phyloP scores from a whole-genome alignment of 2,797 vertebrate species.

The Chloroceryle amazona region DNA sequence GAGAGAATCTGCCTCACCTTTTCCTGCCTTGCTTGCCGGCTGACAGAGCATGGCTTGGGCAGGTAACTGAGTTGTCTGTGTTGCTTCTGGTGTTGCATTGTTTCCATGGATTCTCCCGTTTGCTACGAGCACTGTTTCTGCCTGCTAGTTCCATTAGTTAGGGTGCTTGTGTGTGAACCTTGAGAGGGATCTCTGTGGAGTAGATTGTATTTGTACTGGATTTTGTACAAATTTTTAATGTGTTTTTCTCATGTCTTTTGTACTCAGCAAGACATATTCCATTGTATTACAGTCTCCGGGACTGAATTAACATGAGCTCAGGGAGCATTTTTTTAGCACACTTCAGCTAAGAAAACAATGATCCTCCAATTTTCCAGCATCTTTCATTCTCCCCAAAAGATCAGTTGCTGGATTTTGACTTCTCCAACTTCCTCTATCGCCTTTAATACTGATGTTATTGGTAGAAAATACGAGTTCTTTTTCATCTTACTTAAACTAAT shows the following conservation, averaged over 20 bases:
- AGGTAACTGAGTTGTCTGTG: no score
- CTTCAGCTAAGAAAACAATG: not conserved
- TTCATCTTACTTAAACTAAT: slow-evolving; percentile 40
- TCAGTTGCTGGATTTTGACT: slow-evolving; percentile 15
- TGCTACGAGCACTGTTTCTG: not conserved
- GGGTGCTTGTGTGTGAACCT: not conserved
- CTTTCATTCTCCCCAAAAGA: not conserved
- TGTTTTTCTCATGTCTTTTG: not conserved
- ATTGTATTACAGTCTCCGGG: not conserved
- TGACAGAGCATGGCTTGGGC: not conserved
- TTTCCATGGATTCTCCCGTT: not conserved
- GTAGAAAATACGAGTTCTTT: slow-evolving; percentile 1
- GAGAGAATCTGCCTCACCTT: not conserved
- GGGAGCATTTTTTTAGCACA: not conserved
- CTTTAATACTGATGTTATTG: not conserved
- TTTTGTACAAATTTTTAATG: not conserved
- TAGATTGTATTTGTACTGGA: not conserved
- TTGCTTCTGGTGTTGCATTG: not conserved
- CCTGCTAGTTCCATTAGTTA: slow-evolving; percentile 1
- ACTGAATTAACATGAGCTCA: not conserved
- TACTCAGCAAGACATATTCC: not conserved
- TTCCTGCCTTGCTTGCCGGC: not conserved
- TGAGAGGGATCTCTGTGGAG: not conserved
- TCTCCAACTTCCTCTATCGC: slow-evolving; percentile 19
- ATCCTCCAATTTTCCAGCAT: not conserved